Percentiles rank a stretch among this genome's conserved stretches.
phyloP scores from a whole-genome alignment of 2,113 vertebrate genomes.

The Chaenogobius annularis region DNA sequence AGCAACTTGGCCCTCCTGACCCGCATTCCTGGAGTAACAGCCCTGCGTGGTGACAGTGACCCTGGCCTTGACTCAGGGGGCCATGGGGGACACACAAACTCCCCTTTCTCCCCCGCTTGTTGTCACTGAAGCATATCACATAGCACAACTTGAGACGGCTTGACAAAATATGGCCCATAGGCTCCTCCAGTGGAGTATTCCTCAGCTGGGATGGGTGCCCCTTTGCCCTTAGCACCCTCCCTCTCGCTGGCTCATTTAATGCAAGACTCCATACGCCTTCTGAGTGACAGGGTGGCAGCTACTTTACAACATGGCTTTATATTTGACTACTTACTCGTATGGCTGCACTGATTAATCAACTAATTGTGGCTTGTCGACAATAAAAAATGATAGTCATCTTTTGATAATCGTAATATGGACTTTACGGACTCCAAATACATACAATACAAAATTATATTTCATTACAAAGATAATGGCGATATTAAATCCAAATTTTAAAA shows the following conservation, averaged over 20 bases:
- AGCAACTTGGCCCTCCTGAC: conserved; percentile 60
- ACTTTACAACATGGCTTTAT: conserved; percentile 40
- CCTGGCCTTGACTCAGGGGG: conserved; percentile 58
- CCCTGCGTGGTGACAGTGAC: conserved; percentile 54
- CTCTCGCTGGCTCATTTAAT: background rate
- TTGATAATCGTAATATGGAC: too few relatives aligned
- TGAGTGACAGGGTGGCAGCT: conserved; percentile 27
- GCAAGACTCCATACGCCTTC: conserved; percentile 37
- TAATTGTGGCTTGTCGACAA: too few relatives aligned
- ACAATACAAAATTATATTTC: too few relatives aligned
- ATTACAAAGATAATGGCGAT: too few relatives aligned
- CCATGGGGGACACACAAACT: conserved; percentile 1
- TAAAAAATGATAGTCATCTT: too few relatives aligned
- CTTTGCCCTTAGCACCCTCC: conserved; percentile 34
- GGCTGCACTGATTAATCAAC: too few relatives aligned
- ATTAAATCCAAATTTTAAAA: too few relatives aligned
- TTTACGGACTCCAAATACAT: too few relatives aligned
- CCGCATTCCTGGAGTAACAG: conserved; percentile 64
- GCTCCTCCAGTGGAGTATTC: conserved; percentile 19
- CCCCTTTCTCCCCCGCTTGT: conserved; percentile 13
- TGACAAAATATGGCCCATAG: conserved; percentile 43
- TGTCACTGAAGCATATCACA: conserved; percentile 36
- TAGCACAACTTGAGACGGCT: conserved; percentile 53
- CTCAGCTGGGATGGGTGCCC: conserved; percentile 33
- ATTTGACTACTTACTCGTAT: conserved; percentile 4